Conservation (phyloP, 2,113 vertebrate genomes). For the Malurus melanocephalus region DNA sequence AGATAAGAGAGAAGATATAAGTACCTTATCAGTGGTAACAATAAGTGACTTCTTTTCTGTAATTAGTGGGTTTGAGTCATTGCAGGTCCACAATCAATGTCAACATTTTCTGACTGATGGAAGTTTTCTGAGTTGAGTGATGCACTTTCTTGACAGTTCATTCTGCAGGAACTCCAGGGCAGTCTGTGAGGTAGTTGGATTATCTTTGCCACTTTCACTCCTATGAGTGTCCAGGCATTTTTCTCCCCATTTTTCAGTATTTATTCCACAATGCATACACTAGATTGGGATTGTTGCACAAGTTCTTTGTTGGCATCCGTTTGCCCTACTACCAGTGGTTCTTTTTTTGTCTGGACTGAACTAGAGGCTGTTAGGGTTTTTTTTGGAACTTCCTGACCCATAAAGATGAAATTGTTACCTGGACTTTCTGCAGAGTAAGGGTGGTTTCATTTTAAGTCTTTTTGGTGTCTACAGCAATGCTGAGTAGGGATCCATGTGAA, state of each 20-base stretch:
- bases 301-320: neutral
- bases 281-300: rapidly evolving
- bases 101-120: neutral
- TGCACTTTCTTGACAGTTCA: neutral
- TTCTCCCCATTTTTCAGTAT: neutral
- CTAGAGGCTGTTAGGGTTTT: neutral
- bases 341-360: neutral
- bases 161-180: neutral
- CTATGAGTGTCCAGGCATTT: neutral
- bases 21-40: neutral
- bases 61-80: neutral
- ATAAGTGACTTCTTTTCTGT: neutral
- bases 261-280: neutral
- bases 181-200: neutral
- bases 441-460: neutral
- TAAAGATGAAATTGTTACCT: neutral
- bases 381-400: neutral
- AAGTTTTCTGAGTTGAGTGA: neutral
- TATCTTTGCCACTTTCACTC: neutral
- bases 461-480: neutral
- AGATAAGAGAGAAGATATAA: neutral
- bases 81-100: neutral
- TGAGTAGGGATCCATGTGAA: neutral
- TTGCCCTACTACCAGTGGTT: neutral
- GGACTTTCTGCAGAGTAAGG: neutral